phyloP scores from a whole-genome alignment of 2,797 vertebrate species.

The Muscicapa comitata region DNA sequence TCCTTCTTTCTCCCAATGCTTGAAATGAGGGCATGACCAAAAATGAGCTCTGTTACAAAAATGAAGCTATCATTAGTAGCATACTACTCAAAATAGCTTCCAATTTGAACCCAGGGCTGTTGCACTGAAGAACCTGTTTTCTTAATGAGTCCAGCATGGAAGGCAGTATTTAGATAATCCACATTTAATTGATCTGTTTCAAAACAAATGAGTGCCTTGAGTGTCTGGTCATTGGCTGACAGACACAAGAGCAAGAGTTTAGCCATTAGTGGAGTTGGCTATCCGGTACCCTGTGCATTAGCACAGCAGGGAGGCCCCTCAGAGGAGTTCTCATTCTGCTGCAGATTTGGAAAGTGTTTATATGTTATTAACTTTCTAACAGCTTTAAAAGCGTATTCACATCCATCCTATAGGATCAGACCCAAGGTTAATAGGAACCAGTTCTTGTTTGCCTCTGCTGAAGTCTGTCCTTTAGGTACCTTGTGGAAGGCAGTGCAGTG shows the following conservation, averaged over 20 bases:
- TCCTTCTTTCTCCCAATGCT: neutral
- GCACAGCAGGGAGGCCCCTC: conserved; percentile 39
- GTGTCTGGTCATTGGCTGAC: conserved; percentile 25
- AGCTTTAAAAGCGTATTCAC: neutral
- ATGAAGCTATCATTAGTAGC: conserved; percentile 65
- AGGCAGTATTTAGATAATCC: conserved; percentile 70
- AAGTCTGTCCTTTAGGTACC: neutral
- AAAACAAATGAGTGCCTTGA: conserved; percentile 28
- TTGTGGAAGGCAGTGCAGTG: neutral
- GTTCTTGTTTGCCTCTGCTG: neutral
- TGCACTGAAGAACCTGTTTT: conserved; percentile 59
- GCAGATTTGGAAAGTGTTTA: neutral
- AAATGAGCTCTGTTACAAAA: conserved; percentile 52
- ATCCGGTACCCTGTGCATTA: conserved; percentile 8
- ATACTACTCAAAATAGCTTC: conserved; percentile 61
- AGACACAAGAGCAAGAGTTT: conserved; percentile 28
- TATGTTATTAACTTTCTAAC: neutral
- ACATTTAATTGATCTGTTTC: conserved; percentile 61
- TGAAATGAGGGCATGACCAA: conserved; percentile 59
- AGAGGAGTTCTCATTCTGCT: neutral
- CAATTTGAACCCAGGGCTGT: conserved; percentile 60
- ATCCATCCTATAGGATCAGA: neutral
- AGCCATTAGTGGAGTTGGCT: conserved; percentile 35
- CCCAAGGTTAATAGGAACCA: neutral
- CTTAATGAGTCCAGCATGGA: conserved; percentile 65